phyloP scores from a whole-genome alignment of 1,140 invertebrate species.

The Drosophila mojavensis region DNA sequence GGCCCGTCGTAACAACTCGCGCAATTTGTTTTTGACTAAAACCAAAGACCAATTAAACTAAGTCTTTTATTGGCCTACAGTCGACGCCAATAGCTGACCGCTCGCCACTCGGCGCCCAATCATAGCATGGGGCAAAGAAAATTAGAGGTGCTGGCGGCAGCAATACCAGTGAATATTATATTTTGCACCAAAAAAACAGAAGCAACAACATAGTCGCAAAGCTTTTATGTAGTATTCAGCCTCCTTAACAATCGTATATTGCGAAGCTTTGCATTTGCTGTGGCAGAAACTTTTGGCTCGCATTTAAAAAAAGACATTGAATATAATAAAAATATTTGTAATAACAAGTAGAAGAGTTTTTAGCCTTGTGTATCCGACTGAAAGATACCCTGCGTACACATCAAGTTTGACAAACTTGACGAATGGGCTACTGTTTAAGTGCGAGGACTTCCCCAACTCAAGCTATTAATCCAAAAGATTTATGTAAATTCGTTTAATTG shows the following conservation, averaged over 20 bases:
- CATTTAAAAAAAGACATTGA: constrained; percentile 12
- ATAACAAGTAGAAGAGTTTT: neutral
- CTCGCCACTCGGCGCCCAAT: neutral
- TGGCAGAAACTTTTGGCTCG: constrained; percentile 19
- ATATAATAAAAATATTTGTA: neutral
- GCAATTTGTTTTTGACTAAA: constrained; percentile 76
- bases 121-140: neutral
- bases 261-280: constrained; percentile 2
- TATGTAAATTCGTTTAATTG: no score
- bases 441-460: no score
- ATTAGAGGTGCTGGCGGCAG: neutral
- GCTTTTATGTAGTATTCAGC: constrained; percentile 4
- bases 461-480: no score
- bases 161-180: constrained; percentile 65
- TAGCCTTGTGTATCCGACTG: no score
- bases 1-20: constrained; percentile 44
- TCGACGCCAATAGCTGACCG: constrained; percentile 13
- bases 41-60: constrained; percentile 50
- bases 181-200: constrained; percentile 47
- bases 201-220: neutral
- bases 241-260: neutral
- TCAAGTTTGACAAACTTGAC: no score
- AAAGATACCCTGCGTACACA: no score
- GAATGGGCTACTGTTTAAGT: no score
- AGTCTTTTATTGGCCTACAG: constrained; percentile 40